A percentile compares a stretch with the other conserved stretches of the same genome.
phyloP scores from a whole-genome alignment of 1,140 invertebrate genomes.

The Saccostrea cuccullata region DNA sequence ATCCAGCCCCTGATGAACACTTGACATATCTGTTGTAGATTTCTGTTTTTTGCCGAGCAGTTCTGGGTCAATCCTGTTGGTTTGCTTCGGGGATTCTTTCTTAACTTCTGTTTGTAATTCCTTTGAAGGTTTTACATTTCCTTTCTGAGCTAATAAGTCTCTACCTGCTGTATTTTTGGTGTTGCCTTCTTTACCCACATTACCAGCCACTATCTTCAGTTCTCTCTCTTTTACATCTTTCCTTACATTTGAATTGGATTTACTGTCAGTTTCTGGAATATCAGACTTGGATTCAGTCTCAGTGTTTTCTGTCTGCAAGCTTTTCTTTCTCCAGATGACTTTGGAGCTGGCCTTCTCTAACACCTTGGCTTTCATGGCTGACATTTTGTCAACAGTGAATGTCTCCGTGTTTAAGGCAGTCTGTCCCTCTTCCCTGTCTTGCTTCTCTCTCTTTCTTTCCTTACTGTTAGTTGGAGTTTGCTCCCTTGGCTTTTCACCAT shows the following conservation, averaged over 20 bases:
- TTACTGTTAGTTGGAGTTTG: neutral
- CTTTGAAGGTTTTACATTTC: neutral
- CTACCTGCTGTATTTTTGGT: neutral
- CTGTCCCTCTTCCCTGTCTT: neutral
- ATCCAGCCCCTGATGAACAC: neutral
- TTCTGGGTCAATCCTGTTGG: constrained; percentile 25
- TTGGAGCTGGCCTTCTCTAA: constrained; percentile 65
- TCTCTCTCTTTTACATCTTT: neutral
- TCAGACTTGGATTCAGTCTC: neutral
- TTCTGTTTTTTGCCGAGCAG: neutral
- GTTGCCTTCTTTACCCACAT: neutral
- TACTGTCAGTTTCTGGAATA: neutral
- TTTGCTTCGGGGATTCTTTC: constrained; percentile 16
- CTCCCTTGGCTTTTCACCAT: neutral
- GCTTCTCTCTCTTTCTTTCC: neutral
- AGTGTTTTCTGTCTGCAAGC: neutral
- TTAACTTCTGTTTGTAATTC: neutral
- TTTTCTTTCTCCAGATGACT: constrained; percentile 58
- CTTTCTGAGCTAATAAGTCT: constrained; percentile 15
- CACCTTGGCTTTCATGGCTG: constrained; percentile 64
- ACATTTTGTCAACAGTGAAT: constrained; percentile 5
- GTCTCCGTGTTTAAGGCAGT: neutral
- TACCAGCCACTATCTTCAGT: neutral
- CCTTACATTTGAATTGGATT: neutral
- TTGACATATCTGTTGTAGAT: neutral